Evolutionary conservation across 2,888 invertebrate genomes (phyloP), one percentile per base, ranked within the genome.

Genomic region (Microlaimidae sp.): DNA sequence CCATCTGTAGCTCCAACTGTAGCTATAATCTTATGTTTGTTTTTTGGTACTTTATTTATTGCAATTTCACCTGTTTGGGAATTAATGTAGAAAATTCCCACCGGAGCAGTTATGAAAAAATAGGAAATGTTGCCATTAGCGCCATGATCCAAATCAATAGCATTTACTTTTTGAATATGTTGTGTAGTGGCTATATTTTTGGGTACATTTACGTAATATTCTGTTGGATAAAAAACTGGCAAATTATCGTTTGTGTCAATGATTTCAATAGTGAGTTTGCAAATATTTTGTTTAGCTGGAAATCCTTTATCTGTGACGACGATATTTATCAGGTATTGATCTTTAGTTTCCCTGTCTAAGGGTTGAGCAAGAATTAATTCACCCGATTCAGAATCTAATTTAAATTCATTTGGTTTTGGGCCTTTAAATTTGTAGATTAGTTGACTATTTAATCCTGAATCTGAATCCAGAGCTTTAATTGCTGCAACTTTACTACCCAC

Each of bases 41-140:
- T 38, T 3, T n/a, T 3, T 5, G 17, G 17, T 21, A 51, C 23
- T 48, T 23, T 17, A 2, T 19, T 47, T n/a, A 52, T n/a, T 3
- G 3, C 3, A 19, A 53, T 29, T 5, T 3, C 3, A 13, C 53
- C 53, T 3, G 51, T 24, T 70, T 90, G 89, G 71, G 93, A 92
- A 72, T 93, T 93, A 3, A 87, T 76, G 73, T 93, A 92, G 41
- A 81, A 72, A 3, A 93, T 78, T 1, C 80, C 81, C 60, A 93
- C 79, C 65, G 83, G 83, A 0, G 87, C 88, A 4, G 27, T 10
- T 17, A 42, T 3, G 13, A 51, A 29, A 10, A 25, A 5, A 10
- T 52, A 28, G 13, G 51, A 27, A 23, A 21, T n/a, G n/a, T n/a
- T n/a, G n/a, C n/a, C n/a, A n/a, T n/a, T 13, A 24, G 51, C 38